Percentiles rank a stretch among this genome's conserved stretches.
Evolutionary conservation across 2,888 invertebrate species (phyloP).

Genomic region (Oscheius onirici): DNA sequence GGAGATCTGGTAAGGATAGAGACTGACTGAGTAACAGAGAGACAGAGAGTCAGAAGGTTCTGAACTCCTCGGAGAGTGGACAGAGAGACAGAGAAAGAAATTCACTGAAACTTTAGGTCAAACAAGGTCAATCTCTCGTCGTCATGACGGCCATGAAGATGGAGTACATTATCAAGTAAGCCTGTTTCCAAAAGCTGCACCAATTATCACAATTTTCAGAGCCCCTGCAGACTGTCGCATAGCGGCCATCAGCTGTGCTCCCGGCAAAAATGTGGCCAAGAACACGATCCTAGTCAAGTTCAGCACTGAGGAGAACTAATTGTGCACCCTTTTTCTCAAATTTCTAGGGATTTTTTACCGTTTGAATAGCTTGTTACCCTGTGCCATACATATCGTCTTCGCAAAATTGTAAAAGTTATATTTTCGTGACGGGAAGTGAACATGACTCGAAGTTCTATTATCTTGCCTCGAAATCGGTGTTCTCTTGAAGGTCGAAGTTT

Average conservation of each 20-base stretch:
- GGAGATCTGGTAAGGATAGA: slow-evolving; percentile 80
- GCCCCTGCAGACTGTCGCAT: slow-evolving; percentile 64
- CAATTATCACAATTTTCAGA: slow-evolving; percentile 69
- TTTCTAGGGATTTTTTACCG: neutral
- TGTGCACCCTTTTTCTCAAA: no score
- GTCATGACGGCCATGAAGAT: slow-evolving; percentile 99
- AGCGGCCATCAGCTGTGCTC: slow-evolving; percentile 56
- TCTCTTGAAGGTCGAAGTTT: no score
- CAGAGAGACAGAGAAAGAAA: neutral
- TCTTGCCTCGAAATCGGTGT: no score
- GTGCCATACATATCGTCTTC: slow-evolving; percentile 24
- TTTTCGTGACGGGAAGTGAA: no score
- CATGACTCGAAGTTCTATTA: no score
- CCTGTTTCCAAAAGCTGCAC: neutral
- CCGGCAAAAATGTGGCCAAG: slow-evolving; percentile 66
- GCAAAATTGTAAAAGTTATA: no score
- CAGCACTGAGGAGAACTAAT: slow-evolving; percentile 7
- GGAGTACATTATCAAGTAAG: slow-evolving; percentile 86
- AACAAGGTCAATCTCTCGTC: slow-evolving; percentile 84
- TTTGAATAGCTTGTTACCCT: neutral
- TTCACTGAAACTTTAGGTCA: slow-evolving; percentile 35
- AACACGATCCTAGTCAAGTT: slow-evolving; percentile 63
- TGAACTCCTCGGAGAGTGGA: no score
- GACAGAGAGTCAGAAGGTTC: neutral
- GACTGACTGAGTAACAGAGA: no score